These are phyloP conservation scores for Acanthacorydalis orientalis DNA, from an alignment of 2,888 invertebrate genomes.

Conservation along the genomic window DNA sequence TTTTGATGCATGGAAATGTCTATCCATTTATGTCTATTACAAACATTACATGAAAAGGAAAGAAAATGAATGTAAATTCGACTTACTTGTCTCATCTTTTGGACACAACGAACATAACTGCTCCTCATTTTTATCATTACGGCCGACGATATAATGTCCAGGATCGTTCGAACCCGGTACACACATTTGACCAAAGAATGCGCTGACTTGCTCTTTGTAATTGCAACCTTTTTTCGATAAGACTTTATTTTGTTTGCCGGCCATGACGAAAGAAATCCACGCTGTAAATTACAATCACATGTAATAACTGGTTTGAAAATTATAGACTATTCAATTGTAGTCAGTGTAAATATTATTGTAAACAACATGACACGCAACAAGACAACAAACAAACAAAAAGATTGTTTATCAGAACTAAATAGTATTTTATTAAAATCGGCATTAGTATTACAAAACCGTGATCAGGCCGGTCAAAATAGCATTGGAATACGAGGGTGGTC, in stretches of 20 bases:
- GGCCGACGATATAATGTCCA: constrained; percentile 24
- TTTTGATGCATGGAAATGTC: too few species aligned
- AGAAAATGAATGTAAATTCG: not conserved
- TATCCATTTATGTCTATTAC: too few species aligned
- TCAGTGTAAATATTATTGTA: too few species aligned
- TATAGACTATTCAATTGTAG: not conserved
- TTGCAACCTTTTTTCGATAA: constrained; percentile 33
- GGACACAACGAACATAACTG: constrained; percentile 18
- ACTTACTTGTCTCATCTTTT: constrained; percentile 5
- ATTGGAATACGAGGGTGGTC: too few species aligned
- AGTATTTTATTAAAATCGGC: too few species aligned
- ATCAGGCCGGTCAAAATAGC: too few species aligned
- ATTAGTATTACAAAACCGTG: too few species aligned
- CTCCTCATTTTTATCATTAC: constrained; percentile 11
- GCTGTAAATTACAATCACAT: constrained; percentile 20
- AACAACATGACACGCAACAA: too few species aligned
- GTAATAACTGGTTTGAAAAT: too few species aligned
- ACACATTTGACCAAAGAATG: constrained; percentile 40
- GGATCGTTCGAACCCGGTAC: constrained; percentile 38
- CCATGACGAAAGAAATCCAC: constrained; percentile 42
- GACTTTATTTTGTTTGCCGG: constrained; percentile 30
- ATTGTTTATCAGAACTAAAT: too few species aligned
- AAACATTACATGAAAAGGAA: too few species aligned
- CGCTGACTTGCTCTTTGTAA: constrained; percentile 34
- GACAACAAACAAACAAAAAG: too few species aligned